These are phyloP conservation scores for Miltochrista miniata DNA, from an alignment of 2,888 invertebrate species.

Conservation along the genomic window DNA sequence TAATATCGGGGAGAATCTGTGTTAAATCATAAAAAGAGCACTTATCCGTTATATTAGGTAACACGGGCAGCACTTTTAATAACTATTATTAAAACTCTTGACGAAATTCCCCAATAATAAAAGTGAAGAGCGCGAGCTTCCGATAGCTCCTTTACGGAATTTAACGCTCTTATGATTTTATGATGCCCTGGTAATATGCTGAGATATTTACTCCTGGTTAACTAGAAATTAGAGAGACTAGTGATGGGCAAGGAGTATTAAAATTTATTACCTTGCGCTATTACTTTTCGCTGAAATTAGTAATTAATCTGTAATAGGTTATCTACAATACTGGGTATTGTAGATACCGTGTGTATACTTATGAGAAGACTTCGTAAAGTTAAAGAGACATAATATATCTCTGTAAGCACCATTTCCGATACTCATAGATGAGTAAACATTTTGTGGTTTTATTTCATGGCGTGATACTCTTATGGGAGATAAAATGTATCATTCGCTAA, in stretches of 20 bases:
- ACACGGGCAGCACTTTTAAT: constrained; percentile 73
- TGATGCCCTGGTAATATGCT: constrained; percentile 35
- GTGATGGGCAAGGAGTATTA: too few species aligned
- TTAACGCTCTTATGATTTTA: constrained; percentile 50
- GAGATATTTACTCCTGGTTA: constrained; percentile 30
- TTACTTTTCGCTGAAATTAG: too few species aligned
- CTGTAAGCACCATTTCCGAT: constrained; percentile 16
- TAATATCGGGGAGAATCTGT: constrained; percentile 75
- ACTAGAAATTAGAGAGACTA: neutral
- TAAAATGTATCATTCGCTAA: constrained; percentile 74
- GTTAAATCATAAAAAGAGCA: constrained; percentile 80
- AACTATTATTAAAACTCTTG: constrained; percentile 78
- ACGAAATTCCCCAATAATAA: constrained; percentile 73
- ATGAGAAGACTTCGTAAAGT: too few species aligned
- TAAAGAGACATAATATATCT: neutral
- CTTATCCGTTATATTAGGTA: constrained; percentile 76
- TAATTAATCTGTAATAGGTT: too few species aligned
- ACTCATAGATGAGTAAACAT: constrained; percentile 44
- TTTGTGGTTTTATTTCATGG: constrained; percentile 48
- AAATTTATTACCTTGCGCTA: too few species aligned
- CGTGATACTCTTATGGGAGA: constrained; percentile 62
- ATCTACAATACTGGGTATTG: too few species aligned
- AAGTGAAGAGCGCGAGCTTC: constrained; percentile 54
- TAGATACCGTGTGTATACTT: too few species aligned
- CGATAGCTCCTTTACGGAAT: constrained; percentile 44